A percentile compares a stretch with the other conserved stretches of the same genome.
Conservation (phyloP, 2,113 vertebrate genomes). For the Cebidichthys violaceus region DNA sequence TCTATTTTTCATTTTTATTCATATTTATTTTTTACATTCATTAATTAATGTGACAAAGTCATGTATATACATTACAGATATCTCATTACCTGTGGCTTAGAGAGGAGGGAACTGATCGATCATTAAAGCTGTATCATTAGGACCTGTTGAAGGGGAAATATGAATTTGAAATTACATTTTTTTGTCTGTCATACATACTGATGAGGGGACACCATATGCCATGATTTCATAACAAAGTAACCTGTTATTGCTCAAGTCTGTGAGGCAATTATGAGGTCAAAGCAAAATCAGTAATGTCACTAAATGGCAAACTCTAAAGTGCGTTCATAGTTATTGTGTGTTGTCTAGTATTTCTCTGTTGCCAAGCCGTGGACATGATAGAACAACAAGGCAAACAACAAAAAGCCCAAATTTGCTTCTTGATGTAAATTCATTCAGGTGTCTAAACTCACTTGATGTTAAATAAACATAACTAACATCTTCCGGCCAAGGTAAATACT, state of each 20-base stretch:
- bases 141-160: constrained; percentile 12
- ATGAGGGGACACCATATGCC: constrained; percentile 4
- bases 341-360: constrained; percentile 3
- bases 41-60: constrained; percentile 10
- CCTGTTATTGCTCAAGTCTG: constrained; percentile 31
- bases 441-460: constrained; percentile 21
- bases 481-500: constrained; percentile 11
- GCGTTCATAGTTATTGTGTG: not conserved
- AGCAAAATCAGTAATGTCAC: constrained; percentile 41
- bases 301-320: constrained; percentile 14
- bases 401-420: not conserved
- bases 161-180: constrained; percentile 51
- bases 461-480: constrained; percentile 24
- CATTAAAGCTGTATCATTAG: constrained; percentile 33
- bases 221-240: constrained; percentile 12
- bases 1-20: constrained; percentile 23
- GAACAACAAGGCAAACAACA: constrained; percentile 1
- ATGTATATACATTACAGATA: not conserved
- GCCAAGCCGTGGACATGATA: not conserved
- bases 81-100: constrained; percentile 27
- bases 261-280: constrained; percentile 23
- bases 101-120: constrained; percentile 32
- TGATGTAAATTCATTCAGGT: constrained; percentile 23
- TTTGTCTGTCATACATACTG: constrained; percentile 8
- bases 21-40: constrained; percentile 13